These are phyloP conservation scores for Megaceryle alcyon DNA, from an alignment of 2,797 vertebrate genomes.

Conservation along the genomic window DNA sequence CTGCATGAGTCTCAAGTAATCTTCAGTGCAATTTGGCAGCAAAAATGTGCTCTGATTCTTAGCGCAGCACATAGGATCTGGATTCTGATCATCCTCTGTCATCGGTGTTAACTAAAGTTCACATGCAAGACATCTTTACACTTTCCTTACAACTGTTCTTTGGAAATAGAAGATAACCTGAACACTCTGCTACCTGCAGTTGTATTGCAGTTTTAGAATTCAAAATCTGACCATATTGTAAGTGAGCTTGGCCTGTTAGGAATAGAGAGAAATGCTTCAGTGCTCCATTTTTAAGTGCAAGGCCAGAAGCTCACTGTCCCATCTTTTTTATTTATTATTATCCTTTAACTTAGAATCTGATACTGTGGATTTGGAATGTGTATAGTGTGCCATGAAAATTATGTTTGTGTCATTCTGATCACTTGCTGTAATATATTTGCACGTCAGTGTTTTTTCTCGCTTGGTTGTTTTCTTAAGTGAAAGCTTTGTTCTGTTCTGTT, in stretches of 20 bases:
- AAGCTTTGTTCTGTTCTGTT: conserved; percentile 45
- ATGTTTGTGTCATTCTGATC: neutral
- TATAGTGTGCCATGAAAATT: neutral
- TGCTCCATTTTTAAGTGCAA: neutral
- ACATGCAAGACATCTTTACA: neutral
- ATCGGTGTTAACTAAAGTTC: neutral
- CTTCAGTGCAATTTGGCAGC: neutral
- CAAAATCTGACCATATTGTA: neutral
- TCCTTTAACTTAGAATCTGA: neutral
- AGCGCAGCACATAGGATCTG: neutral
- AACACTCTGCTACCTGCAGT: neutral
- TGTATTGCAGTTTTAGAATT: neutral
- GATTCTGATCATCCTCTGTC: neutral
- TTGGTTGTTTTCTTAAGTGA: conserved; percentile 22
- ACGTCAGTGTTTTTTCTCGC: neutral
- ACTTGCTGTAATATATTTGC: neutral
- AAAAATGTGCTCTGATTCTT: neutral
- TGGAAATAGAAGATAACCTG: neutral
- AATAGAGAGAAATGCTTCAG: neutral
- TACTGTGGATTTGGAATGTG: neutral
- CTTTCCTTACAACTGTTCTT: neutral
- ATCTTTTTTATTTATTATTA: neutral
- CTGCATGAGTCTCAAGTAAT: neutral
- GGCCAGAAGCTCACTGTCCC: neutral
- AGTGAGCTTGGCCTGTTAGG: neutral